Percentiles rank a stretch among this genome's conserved stretches.
phyloP scores from a whole-genome alignment of 2,797 vertebrate species.

The Anguilla pacifica region DNA sequence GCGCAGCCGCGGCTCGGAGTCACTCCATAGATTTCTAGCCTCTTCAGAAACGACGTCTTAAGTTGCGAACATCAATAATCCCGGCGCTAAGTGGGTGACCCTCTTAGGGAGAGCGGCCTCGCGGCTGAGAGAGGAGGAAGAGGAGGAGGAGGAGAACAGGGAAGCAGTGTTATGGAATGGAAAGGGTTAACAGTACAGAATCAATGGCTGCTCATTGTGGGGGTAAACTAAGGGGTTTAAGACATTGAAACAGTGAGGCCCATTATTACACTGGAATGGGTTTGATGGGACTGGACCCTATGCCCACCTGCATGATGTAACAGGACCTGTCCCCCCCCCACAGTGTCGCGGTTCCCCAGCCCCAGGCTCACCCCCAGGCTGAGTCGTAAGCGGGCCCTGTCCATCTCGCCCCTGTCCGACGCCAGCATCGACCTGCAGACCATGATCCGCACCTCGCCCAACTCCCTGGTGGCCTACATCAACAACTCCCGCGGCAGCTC shows the following conservation, averaged over 20 bases:
- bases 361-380: conserved; percentile 85
- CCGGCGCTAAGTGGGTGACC: conserved; percentile 28
- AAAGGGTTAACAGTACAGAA: conserved; percentile 8
- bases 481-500: conserved; percentile 95
- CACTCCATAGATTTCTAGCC: conserved; percentile 41
- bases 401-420: conserved; percentile 90
- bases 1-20: conserved; percentile 34
- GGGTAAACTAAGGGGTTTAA: background rate
- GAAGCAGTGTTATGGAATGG: background rate
- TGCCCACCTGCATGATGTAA: background rate
- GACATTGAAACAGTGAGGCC: background rate
- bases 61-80: conserved; percentile 39
- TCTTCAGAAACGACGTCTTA: conserved; percentile 34
- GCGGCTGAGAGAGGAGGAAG: background rate
- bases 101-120: conserved; percentile 19
- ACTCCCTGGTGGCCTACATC: conserved; percentile 94
- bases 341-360: conserved; percentile 91
- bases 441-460: conserved; percentile 95
- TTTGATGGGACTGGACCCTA: background rate
- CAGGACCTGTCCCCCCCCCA: conserved; percentile 25
- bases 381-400: conserved; percentile 89
- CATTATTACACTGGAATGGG: background rate
- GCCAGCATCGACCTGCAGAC: conserved; percentile 95
- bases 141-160: background rate
- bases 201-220: background rate